These are phyloP conservation scores for Drosophila sechellia DNA, from an alignment of 1,140 invertebrate species.

Conservation along the genomic window DNA sequence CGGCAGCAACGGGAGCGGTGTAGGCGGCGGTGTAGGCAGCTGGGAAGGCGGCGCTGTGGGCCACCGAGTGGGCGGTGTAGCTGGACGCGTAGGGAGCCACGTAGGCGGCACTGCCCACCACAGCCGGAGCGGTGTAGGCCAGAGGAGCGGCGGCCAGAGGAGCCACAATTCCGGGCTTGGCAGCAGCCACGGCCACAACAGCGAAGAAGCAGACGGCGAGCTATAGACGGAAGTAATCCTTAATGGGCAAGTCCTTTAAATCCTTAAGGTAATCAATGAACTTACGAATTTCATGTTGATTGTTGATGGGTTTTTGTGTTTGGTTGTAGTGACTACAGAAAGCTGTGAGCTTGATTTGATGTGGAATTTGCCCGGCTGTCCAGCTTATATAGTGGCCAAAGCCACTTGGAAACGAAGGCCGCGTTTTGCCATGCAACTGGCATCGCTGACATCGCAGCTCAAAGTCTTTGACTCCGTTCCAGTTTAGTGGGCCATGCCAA, in stretches of 20 bases:
- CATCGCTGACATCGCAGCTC: constrained; percentile 41
- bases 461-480: constrained; percentile 34
- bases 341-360: constrained; percentile 73
- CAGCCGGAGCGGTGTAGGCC: constrained; percentile 83
- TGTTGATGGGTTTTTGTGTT: constrained; percentile 31
- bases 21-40: constrained; percentile 40
- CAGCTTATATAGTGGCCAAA: constrained; percentile 48
- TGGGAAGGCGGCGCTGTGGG: constrained; percentile 73
- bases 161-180: constrained; percentile 21
- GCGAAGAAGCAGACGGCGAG: constrained; percentile 77
- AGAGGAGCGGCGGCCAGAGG: constrained; percentile 71
- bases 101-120: constrained; percentile 76
- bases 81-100: constrained; percentile 85
- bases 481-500: constrained; percentile 49
- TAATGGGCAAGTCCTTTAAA: background rate
- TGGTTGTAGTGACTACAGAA: constrained; percentile 50
- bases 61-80: constrained; percentile 63
- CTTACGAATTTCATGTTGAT: constrained; percentile 83
- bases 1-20: constrained; percentile 49
- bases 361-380: constrained; percentile 3
- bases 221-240: constrained; percentile 15
- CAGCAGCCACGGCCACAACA: constrained; percentile 67
- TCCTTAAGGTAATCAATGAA: background rate
- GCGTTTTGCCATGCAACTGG: constrained; percentile 61
- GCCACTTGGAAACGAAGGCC: constrained; percentile 39